Base-by-base conservation (phyloP, 2,888 invertebrate genomes). In the Acronicta alni region DNA sequence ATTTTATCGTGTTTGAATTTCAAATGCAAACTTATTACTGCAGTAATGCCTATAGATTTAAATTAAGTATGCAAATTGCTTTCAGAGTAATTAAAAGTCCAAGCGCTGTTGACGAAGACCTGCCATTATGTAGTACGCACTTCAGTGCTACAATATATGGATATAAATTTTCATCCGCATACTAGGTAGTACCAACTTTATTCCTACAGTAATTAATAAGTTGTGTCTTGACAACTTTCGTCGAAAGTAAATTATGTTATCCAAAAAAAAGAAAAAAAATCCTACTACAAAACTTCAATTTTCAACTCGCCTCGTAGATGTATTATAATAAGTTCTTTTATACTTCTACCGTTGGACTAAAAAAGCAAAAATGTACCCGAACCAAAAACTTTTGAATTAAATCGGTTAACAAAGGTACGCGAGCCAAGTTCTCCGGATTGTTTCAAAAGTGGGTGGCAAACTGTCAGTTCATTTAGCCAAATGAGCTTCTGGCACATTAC, bases 381-480 rank as follows among this genome's bases (percentile, higher is more conserved):
- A 46, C 49, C 49, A 52, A 70, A 73, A 74, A 71, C 63, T 66
- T 75, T 68, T 49, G 60, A 66, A 78, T 77, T 53, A 73, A 80
- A 76, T 80, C 61, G 62, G 65, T 53, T 65, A 63, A 60, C 60
- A 74, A 67, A 73, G 72, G 68, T 65, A 44, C 35, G 44, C 38
- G 48, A 54, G 47, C 60, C 51, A 72, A 75, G 77, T 80, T 79
- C 52, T 51, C 1, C 41, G 71, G 48, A 81, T 72, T 81, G 81
- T 80, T 81, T 65, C 64, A 45, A 52, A 79, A 77, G 77, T 72
- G 16, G 47, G 74, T 67, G 56, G 64, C 59, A 32, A 60, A 71
- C 66, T 67, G 67, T 72, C 67, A 61, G 81, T 80, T 85, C 80
- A 85, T 85, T 85, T 83, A 78, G 75, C 75, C 66, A 83, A 86